A percentile compares a stretch with the other conserved stretches of the same genome.
phyloP scores from a whole-genome alignment of 1,140 invertebrate species.

The Conopomorpha cramerella region DNA sequence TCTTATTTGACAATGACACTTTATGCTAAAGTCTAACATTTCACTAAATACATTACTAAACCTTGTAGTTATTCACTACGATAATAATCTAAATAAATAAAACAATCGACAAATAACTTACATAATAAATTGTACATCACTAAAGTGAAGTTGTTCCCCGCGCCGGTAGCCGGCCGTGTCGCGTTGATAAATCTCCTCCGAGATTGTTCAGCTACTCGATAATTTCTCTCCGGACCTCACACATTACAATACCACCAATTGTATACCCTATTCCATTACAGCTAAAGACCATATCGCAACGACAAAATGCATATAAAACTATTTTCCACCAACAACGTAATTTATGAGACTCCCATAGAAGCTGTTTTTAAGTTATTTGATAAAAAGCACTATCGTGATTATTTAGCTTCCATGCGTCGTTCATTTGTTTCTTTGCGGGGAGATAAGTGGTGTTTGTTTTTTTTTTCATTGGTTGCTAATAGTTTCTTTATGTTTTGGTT shows the following conservation, averaged over 20 bases:
- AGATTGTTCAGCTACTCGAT: slow-evolving; percentile 50
- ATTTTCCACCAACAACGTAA: slow-evolving; percentile 22
- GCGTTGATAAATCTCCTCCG: slow-evolving; percentile 57
- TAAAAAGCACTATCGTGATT: slow-evolving; percentile 54
- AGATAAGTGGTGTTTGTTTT: too few species aligned
- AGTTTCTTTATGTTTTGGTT: slow-evolving; percentile 28
- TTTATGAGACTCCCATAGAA: slow-evolving; percentile 44
- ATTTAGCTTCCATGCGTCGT: slow-evolving; percentile 43
- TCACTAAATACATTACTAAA: too few species aligned
- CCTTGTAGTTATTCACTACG: too few species aligned
- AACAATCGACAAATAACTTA: too few species aligned
- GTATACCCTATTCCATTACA: slow-evolving; percentile 10
- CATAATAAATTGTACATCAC: too few species aligned
- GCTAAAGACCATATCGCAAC: slow-evolving; percentile 12
- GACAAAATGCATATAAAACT: too few species aligned
- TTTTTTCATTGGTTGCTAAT: too few species aligned
- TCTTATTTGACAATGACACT: too few species aligned
- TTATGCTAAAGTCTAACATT: too few species aligned
- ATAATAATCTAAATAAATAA: too few species aligned
- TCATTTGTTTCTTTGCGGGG: slow-evolving; percentile 36
- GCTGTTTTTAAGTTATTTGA: slow-evolving; percentile 57
- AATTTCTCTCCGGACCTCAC: slow-evolving; percentile 44
- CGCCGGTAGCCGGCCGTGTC: slow-evolving; percentile 55
- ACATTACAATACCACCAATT: slow-evolving; percentile 15
- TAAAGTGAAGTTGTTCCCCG: slow-evolving; percentile 45